These are phyloP conservation scores for Harlomillsia oculata DNA, from an alignment of 1,140 invertebrate species.

Conservation along the genomic window DNA sequence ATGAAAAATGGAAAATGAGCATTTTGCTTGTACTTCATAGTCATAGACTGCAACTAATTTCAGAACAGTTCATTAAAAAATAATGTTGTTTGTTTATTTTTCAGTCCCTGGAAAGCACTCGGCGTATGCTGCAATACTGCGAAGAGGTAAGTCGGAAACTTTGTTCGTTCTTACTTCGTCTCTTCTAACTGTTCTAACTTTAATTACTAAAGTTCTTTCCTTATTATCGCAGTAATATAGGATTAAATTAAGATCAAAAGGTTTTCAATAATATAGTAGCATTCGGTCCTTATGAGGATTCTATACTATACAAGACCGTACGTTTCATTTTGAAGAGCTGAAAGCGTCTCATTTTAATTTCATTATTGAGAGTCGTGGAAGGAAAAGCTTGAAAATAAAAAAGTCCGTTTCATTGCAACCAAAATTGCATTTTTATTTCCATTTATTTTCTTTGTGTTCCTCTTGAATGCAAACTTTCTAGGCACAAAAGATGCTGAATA, in stretches of 20 bases:
- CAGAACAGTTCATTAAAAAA: background rate
- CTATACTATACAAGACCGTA: background rate
- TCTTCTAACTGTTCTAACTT: background rate
- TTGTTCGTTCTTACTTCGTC: background rate
- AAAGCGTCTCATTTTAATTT: background rate
- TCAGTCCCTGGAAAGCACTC: slow-evolving; percentile 91
- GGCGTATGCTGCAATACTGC: slow-evolving; percentile 88
- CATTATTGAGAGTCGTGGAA: background rate
- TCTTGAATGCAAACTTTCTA: no score
- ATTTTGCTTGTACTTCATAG: background rate
- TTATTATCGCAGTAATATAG: background rate
- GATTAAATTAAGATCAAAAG: background rate
- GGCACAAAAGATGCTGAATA: no score
- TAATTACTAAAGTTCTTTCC: background rate
- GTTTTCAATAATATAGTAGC: background rate
- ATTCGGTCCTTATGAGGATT: background rate
- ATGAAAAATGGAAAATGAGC: background rate
- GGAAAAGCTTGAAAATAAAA: background rate
- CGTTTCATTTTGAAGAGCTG: background rate
- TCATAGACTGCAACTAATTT: background rate
- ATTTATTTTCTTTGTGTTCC: background rate
- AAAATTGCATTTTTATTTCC: background rate
- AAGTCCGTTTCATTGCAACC: background rate
- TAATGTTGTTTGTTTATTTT: slow-evolving; percentile 44
- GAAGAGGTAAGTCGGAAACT: slow-evolving; percentile 74